Evolutionary conservation across 1,140 invertebrate species (phyloP), one percentile per base, ranked within the genome.

Genomic region (Venturia canescens): DNA sequence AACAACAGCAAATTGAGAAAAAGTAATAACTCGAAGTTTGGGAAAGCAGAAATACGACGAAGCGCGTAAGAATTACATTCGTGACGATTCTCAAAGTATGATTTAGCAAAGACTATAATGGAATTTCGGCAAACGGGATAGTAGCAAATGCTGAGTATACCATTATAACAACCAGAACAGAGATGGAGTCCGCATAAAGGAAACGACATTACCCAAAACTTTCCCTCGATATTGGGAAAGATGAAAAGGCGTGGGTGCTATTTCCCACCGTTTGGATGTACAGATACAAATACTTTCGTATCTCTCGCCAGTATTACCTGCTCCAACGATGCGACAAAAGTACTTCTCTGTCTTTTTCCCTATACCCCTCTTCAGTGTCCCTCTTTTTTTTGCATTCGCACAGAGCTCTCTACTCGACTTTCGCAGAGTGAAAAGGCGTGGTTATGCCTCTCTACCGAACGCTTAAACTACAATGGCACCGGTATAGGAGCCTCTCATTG

Each of bases 401-500:
- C 15, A 18, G 18, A 70, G 31, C 27, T 26, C 69, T 71, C 38
- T 26, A n/a, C 69, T 34, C 69, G 31, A 9, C 31, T 63, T 63
- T 27, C 23, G 60, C 60, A 3, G 11, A 13, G 60, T 13, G 23
- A 63, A 13, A 23, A 23, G n/a, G 60, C 60, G 21, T 23, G 60
- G 60, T 63, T 63, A 63, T 63, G 11, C 26, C 26, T 63, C 60
- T 63, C 60, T 27, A 63, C 69, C 69, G 48, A 71, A 38, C 48
- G 69, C 69, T 71, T 71, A 71, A 31, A 71, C 34, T 48, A 71
- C 69, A 71, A 71, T 71, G 69, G 38, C 60, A 63, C 23, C 44
- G 21, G 34, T 48, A 71, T 71, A 48, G 74, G 66, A 75, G 79
- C 70, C 70, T 72, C 53, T 38, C 70, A 80, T 74, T 80, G 79